Percentiles rank a stretch among this genome's conserved stretches.
Evolutionary conservation across 2,888 invertebrate species (phyloP).

Genomic region (Xanthorhoe spadicearia): DNA sequence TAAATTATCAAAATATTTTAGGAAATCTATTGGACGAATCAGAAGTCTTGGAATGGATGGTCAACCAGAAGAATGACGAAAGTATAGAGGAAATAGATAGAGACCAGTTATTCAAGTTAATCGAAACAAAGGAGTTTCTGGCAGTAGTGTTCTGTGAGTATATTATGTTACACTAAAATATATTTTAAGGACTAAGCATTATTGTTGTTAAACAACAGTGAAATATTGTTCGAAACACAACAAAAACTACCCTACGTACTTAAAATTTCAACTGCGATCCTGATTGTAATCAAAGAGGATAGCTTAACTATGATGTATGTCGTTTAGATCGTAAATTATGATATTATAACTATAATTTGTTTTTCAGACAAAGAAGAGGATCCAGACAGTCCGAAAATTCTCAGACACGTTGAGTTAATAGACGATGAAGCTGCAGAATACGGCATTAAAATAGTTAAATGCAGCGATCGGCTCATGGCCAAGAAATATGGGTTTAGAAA

Average conservation of each 20-base stretch:
- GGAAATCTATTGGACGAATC: constrained; percentile 88
- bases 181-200: background rate
- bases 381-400: constrained; percentile 90
- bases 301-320: no score
- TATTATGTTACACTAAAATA: constrained; percentile 7
- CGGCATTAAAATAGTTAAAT: constrained; percentile 95
- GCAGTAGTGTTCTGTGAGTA: constrained; percentile 97
- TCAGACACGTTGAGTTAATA: constrained; percentile 94
- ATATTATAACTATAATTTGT: no score
- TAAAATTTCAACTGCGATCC: no score
- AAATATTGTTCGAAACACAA: no score
- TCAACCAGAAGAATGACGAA: constrained; percentile 95
- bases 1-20: constrained; percentile 72
- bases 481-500: constrained; percentile 96
- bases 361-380: constrained; percentile 91
- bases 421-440: constrained; percentile 97
- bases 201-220: no score
- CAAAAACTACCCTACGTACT: no score
- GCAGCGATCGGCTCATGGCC: constrained; percentile 94
- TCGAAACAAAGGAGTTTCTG: constrained; percentile 95
- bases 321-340: no score
- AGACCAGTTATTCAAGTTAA: constrained; percentile 92
- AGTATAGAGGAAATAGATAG: constrained; percentile 96
- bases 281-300: no score
- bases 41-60: constrained; percentile 95